phyloP scores from a whole-genome alignment of 1,140 invertebrate species.

The Aphis craccivora region DNA sequence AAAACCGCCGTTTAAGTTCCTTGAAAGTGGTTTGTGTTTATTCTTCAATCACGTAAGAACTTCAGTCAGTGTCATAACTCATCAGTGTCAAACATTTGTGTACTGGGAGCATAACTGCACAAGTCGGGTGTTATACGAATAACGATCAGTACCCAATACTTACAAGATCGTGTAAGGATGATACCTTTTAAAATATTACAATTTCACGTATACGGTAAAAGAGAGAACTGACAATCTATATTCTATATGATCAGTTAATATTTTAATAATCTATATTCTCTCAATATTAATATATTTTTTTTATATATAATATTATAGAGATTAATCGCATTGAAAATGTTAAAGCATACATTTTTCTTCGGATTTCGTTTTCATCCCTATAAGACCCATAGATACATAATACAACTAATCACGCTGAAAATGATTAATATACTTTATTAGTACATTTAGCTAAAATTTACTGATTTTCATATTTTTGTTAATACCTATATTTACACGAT shows the following conservation, averaged over 20 bases:
- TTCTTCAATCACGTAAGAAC: neutral
- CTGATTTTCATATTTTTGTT: neutral
- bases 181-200: neutral
- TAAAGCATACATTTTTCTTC: neutral
- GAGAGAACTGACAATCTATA: too few relatives aligned
- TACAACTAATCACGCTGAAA: neutral
- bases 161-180: neutral
- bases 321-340: neutral
- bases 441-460: neutral
- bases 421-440: too few relatives aligned
- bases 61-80: too few relatives aligned
- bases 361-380: neutral
- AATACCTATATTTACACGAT: too few relatives aligned
- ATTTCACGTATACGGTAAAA: neutral
- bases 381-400: neutral
- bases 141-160: neutral
- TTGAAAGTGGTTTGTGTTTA: too few relatives aligned
- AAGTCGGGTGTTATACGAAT: neutral
- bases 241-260: too few relatives aligned
- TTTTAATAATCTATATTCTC: neutral
- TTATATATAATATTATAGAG: neutral
- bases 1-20: too few relatives aligned
- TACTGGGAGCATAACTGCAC: neutral
- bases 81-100: neutral
- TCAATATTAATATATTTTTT: neutral